Evolutionary conservation across 2,888 invertebrate species (phyloP), one percentile per base, ranked within the genome.

Genomic region (Argyra leucocephala): DNA sequence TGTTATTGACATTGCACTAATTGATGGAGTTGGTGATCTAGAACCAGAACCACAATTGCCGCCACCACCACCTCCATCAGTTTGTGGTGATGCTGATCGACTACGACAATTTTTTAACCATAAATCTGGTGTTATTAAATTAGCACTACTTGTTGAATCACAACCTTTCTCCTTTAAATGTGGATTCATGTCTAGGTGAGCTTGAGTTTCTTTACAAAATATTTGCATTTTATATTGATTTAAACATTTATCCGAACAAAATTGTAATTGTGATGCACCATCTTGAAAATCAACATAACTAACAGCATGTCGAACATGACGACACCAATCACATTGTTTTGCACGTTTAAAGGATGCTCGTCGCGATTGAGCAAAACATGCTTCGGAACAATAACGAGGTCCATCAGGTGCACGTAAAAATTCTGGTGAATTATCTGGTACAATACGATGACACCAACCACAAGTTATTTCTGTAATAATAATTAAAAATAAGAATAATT

Each of bases 181-280:
- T 1, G 90, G 90, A 76, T 88, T 88, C 78, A 93, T 86, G 76
- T 93, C 91, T 66, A 95, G 84, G 76, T 94, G 94, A 9, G 94
- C 93, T 76, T 93, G 90, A 6, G 95, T 93, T 81, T 95, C 95
- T 63, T 90, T 87, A 80, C 95, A 95, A 81, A 96, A 96, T 70
- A 95, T 93, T 78, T 94, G 93, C 94, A 96, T 95, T 82, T 96
- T 95, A 83, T 95, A 96, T 79, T 95, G 94, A 76, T 94, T 95
- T 70, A 95, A 83, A 75, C 95, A 96, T 83, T 93, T 93, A 78
- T 94, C 93, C 62, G 93, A 93, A 79, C 87, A 90, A 78, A 95
- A 95, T 80, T 95, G 94, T 61, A 95, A 83, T 74, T 93, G 93
- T 23, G 91, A 89, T 70, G 93, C 91, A 61, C 93, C 93, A 74